A percentile compares a stretch with the other conserved stretches of the same genome.
Conservation (phyloP, 1,140 invertebrate species). For the Cyclina sinensis region DNA sequence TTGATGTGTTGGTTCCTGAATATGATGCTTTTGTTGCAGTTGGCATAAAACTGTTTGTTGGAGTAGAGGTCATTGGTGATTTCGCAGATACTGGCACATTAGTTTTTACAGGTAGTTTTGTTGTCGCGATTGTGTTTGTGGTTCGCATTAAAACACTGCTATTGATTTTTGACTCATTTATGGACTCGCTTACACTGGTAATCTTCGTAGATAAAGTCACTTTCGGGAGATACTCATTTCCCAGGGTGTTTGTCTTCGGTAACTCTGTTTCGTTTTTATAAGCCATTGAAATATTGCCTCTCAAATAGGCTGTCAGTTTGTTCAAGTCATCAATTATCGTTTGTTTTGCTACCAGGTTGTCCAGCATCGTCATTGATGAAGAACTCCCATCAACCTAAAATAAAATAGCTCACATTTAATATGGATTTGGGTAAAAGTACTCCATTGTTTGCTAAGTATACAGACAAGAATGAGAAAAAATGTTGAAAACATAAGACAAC, state of each 20-base stretch:
- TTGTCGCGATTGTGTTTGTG: not conserved
- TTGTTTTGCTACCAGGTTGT: not conserved
- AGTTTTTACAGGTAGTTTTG: not conserved
- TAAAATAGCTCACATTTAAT: not conserved
- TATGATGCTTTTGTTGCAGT: not conserved
- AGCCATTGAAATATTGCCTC: not conserved
- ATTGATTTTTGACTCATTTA: not conserved
- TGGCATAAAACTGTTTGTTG: not conserved
- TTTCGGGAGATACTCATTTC: not conserved
- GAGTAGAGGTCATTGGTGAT: not conserved
- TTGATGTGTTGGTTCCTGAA: not conserved
- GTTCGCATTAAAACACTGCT: not conserved
- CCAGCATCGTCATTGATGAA: not conserved
- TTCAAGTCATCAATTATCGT: not conserved
- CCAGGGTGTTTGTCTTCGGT: not conserved
- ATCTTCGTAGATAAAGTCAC: not conserved
- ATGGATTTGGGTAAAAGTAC: no score
- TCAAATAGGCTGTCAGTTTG: not conserved
- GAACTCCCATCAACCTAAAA: conserved; percentile 6
- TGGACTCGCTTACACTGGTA: not conserved
- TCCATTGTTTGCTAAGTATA: no score
- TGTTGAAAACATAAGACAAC: no score
- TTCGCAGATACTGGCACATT: not conserved
- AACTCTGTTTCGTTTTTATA: not conserved
- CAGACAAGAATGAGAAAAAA: no score